Conservation (phyloP, 2,113 vertebrate genomes). For the Misgurnus mizolepis region DNA sequence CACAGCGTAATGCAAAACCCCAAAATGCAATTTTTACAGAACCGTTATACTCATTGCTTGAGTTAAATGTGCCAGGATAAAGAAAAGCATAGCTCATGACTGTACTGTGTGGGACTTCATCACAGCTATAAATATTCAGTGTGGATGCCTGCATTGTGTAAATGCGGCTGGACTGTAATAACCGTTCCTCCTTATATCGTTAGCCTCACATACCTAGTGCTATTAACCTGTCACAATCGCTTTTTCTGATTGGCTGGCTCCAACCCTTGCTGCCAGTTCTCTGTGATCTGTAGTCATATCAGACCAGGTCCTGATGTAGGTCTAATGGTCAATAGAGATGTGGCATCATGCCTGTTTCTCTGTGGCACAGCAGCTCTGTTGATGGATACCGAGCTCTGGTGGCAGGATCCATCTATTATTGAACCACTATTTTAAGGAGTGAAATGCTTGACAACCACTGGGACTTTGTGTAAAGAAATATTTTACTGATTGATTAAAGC, state of each 20-base stretch:
- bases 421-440: slow-evolving; percentile 25
- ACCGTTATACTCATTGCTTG: not conserved
- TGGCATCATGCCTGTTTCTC: slow-evolving; percentile 12
- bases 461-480: not conserved
- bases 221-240: not conserved
- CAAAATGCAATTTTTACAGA: not conserved
- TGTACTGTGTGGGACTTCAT: slow-evolving; percentile 35
- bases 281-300: slow-evolving; percentile 19
- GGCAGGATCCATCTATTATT: slow-evolving; percentile 45
- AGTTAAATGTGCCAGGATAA: slow-evolving; percentile 17
- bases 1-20: too few relatives aligned
- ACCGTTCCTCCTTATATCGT: not conserved
- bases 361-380: not conserved
- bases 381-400: slow-evolving; percentile 30
- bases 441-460: not conserved
- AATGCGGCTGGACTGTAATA: slow-evolving; percentile 16
- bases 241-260: slow-evolving; percentile 9
- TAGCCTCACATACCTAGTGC: not conserved
- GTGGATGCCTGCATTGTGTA: slow-evolving; percentile 21
- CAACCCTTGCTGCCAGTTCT: not conserved
- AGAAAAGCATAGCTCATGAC: slow-evolving; percentile 27
- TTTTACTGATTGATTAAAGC: too few relatives aligned
- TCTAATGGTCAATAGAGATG: not conserved
- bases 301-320: not conserved
- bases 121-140: slow-evolving; percentile 39